Base-by-base conservation (phyloP, 2,888 invertebrate genomes). In the Tanytarsus gracilentus region DNA sequence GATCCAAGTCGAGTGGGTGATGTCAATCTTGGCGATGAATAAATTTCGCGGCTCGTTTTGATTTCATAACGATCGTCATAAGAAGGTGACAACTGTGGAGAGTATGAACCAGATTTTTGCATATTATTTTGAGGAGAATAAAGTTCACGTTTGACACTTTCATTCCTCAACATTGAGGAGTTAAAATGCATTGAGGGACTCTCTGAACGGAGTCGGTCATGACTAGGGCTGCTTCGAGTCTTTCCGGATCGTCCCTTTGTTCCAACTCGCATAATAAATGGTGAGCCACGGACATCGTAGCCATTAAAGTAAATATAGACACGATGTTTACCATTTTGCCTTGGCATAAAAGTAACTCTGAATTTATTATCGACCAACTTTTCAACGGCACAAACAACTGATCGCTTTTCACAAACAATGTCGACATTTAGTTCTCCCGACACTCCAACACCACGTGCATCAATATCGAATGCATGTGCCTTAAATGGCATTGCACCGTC, bases 221-320 rank as follows among this genome's bases (percentile, higher is more conserved):
- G 79, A 50, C 76, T 72, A 7, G 79, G 79, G 70, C 75, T 78
- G 65, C 72, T 77, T 30, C 78, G 75, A 0, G 78, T 76, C 67
- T 79, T 79, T 9, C 74, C 73, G 3, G 74, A 74, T 30, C 76
- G 73, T 25, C 86, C 80, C 63, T 82, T 82, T 0, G 88, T 84
- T 18, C 90, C 91, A 8, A 92, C 90, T 62, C 91, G 78, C 75
- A 93, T 84, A 69, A 89, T 85, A 69, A 88, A 91, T 25, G 92
- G 92, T 9, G 91, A 92, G 4, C 91, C 95, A 59, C 78, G 77
- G 30, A 82, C 81, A 68, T 90, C 89, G 69, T 86, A 85, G 8
- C 94, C 95, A 71, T 96, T 96, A 75, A 95, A 97, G 70, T 92
- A 94, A 27, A 96, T 84, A 71, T 95, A 94, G 36, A 85, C 84